Evolutionary conservation across 2,113 vertebrate species (phyloP).

Genomic region (Ondatra zibethicus): DNA sequence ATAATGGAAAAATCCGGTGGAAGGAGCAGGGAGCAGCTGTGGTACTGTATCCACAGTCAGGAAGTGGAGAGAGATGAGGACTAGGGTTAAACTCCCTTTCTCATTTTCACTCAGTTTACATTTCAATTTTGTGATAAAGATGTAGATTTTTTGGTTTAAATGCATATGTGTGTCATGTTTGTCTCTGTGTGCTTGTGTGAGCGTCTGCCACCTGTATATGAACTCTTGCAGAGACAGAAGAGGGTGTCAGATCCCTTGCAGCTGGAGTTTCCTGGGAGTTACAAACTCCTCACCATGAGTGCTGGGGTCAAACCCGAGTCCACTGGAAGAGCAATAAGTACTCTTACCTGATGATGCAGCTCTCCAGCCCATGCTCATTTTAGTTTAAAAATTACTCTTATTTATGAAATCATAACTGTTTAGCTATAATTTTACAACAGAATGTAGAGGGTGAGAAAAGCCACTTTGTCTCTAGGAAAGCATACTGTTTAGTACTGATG

Average conservation of each 20-base stretch:
- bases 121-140: neutral
- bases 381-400: neutral
- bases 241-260: neutral
- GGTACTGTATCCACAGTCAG: neutral
- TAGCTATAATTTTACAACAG: neutral
- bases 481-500: neutral
- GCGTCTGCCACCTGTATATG: too few relatives aligned
- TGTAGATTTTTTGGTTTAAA: neutral
- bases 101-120: neutral
- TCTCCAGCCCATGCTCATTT: neutral
- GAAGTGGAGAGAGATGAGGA: neutral
- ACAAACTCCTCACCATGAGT: neutral
- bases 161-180: neutral
- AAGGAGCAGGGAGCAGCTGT: neutral
- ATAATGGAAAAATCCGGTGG: neutral
- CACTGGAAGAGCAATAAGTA: neutral
- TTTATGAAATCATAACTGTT: neutral
- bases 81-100: neutral
- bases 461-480: neutral
- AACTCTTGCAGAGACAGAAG: neutral
- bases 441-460: neutral
- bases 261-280: neutral
- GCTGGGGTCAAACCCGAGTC: neutral
- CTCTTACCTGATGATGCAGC: neutral
- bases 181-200: too few relatives aligned